phyloP scores from a whole-genome alignment of 1,140 invertebrate species.

The Holotrichia oblita region DNA sequence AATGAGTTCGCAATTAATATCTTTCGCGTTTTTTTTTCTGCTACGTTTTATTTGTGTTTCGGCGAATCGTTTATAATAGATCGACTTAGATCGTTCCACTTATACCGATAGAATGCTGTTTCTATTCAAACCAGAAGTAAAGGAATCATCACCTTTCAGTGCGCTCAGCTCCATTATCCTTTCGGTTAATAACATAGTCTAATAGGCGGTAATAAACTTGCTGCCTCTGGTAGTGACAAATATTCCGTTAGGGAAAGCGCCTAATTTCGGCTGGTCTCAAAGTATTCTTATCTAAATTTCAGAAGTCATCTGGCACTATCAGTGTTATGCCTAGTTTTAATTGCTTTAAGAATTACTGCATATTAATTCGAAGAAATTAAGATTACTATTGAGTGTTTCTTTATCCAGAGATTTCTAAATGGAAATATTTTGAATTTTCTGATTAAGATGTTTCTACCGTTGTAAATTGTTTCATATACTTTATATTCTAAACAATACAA shows the following conservation, averaged over 20 bases:
- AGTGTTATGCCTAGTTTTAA: constrained; percentile 5
- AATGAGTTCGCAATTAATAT: constrained; percentile 32
- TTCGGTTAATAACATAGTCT: not conserved
- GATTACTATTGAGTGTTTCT: constrained; percentile 30
- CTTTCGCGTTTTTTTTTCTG: not conserved
- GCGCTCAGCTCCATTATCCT: not conserved
- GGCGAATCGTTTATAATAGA: not conserved
- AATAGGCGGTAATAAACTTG: not conserved
- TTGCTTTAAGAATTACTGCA: constrained; percentile 32
- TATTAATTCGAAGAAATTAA: constrained; percentile 28
- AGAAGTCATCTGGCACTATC: not conserved
- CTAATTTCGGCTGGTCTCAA: not conserved
- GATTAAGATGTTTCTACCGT: constrained; percentile 13
- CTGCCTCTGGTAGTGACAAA: not conserved
- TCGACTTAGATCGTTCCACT: not conserved
- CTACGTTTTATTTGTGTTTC: constrained; percentile 5
- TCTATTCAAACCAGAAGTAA: not conserved
- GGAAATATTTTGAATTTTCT: constrained; percentile 15
- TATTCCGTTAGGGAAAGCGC: constrained; percentile 4
- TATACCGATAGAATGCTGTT: not conserved
- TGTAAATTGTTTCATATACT: not conserved
- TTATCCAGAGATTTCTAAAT: not conserved
- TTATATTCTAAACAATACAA: not conserved
- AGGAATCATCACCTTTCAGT: not conserved
- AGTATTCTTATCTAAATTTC: constrained; percentile 25